Evolutionary conservation across 2,113 vertebrate genomes (phyloP).

Genomic region (Paramisgurnus dabryanus): DNA sequence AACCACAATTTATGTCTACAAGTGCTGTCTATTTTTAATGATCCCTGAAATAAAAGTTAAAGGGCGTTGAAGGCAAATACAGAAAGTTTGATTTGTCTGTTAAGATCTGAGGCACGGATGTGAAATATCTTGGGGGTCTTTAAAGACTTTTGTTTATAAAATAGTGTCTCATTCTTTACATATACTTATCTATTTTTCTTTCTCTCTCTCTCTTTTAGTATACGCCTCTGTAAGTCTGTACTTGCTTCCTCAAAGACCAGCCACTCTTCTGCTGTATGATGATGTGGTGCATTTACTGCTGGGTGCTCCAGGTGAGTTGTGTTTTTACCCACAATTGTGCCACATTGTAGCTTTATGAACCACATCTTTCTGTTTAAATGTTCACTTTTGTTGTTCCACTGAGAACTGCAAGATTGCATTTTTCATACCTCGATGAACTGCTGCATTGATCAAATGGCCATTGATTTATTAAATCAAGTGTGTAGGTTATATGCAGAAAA

Average conservation of each 20-base stretch:
- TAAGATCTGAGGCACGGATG: too few relatives aligned
- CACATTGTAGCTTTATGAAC: too few relatives aligned
- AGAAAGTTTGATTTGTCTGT: too few relatives aligned
- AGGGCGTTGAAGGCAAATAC: not conserved
- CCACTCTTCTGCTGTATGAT: constrained; percentile 85
- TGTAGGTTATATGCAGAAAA: too few relatives aligned
- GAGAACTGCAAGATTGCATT: too few relatives aligned
- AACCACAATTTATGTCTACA: not conserved
- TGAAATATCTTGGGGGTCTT: too few relatives aligned
- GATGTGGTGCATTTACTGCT: constrained; percentile 83
- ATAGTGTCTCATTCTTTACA: not conserved
- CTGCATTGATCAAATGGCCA: too few relatives aligned
- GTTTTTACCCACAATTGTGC: not conserved
- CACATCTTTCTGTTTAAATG: too few relatives aligned
- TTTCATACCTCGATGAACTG: too few relatives aligned
- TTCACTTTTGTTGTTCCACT: too few relatives aligned
- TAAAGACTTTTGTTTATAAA: too few relatives aligned
- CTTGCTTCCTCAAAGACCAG: constrained; percentile 80
- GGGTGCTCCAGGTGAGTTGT: constrained; percentile 80
- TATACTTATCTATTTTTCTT: constrained; percentile 2
- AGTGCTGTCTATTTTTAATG: not conserved
- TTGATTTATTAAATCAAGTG: too few relatives aligned
- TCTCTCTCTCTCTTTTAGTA: constrained; percentile 64
- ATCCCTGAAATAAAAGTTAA: not conserved
- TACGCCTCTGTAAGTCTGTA: constrained; percentile 84